A percentile compares a stretch with the other conserved stretches of the same genome.
phyloP scores from a whole-genome alignment of 2,113 vertebrate species.

The Pycnonotus jocosus region DNA sequence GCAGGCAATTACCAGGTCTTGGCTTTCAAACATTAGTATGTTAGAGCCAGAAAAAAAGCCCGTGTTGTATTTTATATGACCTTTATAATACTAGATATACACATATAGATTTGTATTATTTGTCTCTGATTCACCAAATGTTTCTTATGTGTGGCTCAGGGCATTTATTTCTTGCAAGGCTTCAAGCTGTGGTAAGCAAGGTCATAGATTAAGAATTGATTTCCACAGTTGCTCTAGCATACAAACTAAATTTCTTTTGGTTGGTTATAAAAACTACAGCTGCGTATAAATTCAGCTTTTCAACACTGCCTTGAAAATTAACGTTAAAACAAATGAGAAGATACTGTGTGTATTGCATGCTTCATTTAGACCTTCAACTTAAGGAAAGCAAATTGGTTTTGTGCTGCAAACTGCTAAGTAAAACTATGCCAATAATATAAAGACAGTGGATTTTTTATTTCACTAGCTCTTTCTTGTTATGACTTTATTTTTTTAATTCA shows the following conservation, averaged over 20 bases:
- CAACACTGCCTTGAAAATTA: neutral
- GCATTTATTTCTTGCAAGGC: constrained; percentile 45
- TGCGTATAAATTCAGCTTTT: constrained; percentile 27
- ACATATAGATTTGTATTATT: constrained; percentile 17
- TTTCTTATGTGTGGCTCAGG: constrained; percentile 40
- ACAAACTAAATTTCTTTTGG: constrained; percentile 33
- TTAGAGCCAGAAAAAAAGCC: constrained; percentile 25
- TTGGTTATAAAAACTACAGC: constrained; percentile 13
- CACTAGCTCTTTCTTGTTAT: neutral
- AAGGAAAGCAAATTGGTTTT: neutral
- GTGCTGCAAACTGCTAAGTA: neutral
- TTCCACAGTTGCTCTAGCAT: constrained; percentile 38
- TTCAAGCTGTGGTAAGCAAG: constrained; percentile 51
- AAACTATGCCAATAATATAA: neutral
- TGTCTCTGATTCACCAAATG: constrained; percentile 13
- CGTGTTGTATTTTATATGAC: constrained; percentile 43
- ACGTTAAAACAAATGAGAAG: neutral
- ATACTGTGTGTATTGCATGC: neutral
- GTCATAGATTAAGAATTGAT: constrained; percentile 56
- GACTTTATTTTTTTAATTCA: neutral
- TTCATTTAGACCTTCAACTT: neutral
- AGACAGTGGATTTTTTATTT: neutral
- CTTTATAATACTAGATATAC: neutral
- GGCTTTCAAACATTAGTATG: constrained; percentile 18
- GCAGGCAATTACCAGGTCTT: constrained; percentile 23